Conservation (phyloP, 2,797 vertebrate species). For the Gallinago nigripennis region DNA sequence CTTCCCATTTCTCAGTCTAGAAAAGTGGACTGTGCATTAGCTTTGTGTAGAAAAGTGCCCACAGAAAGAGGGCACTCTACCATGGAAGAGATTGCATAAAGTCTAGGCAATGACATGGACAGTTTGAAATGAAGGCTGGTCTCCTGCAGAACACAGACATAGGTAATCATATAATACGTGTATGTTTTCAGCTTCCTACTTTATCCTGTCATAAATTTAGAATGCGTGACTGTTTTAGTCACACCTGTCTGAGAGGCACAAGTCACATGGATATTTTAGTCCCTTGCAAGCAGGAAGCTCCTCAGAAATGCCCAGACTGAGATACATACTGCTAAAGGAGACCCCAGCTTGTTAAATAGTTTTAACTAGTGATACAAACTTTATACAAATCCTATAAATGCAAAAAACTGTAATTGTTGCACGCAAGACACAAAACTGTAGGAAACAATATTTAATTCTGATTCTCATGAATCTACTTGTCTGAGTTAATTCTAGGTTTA, state of each 20-base stretch:
- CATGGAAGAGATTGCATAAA: neutral
- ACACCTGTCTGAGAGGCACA: neutral
- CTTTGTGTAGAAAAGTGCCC: neutral
- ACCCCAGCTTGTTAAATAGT: neutral
- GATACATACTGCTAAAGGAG: neutral
- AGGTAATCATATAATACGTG: rapidly evolving
- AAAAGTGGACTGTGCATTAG: neutral
- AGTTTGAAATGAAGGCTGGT: neutral
- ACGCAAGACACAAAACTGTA: neutral
- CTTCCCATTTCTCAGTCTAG: neutral
- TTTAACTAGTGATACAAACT: neutral
- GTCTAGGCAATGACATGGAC: neutral
- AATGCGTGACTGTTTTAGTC: neutral
- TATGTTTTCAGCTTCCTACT: neutral
- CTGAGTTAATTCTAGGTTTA: neutral
- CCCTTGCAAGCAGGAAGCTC: neutral
- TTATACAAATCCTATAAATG: neutral
- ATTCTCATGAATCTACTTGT: neutral
- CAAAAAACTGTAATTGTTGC: neutral
- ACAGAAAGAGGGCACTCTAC: neutral
- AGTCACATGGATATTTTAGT: neutral
- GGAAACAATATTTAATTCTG: neutral
- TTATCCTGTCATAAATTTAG: neutral
- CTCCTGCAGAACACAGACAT: neutral
- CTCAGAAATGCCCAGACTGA: neutral